Evolutionary conservation across 37 sponge, comb jelly and placozoan species (phyloP).

Genomic region (Trichoplax adhaerens): DNA sequence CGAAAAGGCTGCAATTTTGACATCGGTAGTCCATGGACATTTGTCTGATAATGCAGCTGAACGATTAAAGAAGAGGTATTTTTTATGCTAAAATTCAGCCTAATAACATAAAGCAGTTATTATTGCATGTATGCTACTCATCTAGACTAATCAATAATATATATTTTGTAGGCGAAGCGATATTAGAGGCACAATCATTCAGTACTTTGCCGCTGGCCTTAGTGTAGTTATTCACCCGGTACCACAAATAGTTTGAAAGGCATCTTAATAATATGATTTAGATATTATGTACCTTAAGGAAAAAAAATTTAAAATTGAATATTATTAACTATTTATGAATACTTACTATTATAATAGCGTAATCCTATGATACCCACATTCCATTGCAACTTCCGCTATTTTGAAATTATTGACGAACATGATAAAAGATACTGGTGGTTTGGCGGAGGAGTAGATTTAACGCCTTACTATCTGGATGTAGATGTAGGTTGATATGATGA

Average conservation of each 20-base stretch:
- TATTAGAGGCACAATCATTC: constrained; percentile 43
- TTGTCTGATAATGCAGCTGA: constrained; percentile 66
- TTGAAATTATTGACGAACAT: constrained; percentile 50
- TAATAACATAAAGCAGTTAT: no score
- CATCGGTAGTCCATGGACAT: constrained; percentile 85
- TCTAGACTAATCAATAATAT: not conserved
- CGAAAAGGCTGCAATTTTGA: constrained; percentile 92
- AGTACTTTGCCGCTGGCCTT: constrained; percentile 77
- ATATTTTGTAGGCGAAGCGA: constrained; percentile 32
- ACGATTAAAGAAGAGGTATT: constrained; percentile 54
- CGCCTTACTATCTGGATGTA: constrained; percentile 66
- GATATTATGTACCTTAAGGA: not conserved
- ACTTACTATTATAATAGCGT: no score
- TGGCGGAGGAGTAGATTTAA: constrained; percentile 91
- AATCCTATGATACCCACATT: constrained; percentile 69
- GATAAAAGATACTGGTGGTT: constrained; percentile 68
- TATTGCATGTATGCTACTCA: no score
- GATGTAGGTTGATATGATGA: not conserved
- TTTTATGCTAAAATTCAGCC: not conserved
- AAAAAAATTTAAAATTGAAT: not conserved
- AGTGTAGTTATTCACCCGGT: constrained; percentile 90
- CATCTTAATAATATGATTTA: not conserved
- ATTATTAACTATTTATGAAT: constrained; percentile 8
- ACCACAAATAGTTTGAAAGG: not conserved
- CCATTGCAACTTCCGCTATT: constrained; percentile 93